Base-by-base conservation (phyloP, 2,888 invertebrate genomes). In the Chorisops tibialis region DNA sequence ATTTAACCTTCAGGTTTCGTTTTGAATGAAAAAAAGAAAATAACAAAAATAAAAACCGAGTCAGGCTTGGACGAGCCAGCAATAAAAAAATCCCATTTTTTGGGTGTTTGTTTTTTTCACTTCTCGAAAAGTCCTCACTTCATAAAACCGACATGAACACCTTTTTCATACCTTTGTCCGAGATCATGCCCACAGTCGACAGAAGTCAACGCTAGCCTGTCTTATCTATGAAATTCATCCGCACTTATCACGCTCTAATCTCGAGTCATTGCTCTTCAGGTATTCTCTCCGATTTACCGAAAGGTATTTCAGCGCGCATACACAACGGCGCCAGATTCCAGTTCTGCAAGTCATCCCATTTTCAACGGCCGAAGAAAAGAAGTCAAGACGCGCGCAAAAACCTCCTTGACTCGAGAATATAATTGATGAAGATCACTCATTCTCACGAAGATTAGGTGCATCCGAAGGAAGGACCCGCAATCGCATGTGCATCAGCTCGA, bases 211-310 rank as follows among this genome's bases (percentile, higher is more conserved):
- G 41, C 30, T 43, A 45, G 48, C 19, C 47, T 35, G 24, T 50
- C 52, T 63, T 63, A 63, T 63, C 63, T 63, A 52, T 63, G 63
- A 63, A 63, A 63, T 52, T 38, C 63, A 59, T 63, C 63, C 63
- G 22, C 51, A 59, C 48, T 59, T 63, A 63, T 63, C 63, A 45
- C 24, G 4, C 14, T 14, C 43, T 62, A 58, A 62, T 62, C 56
- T 58, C 35, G 35, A 59, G 59, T 63, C 59, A 63, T 51, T 39
- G 52, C 47, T 63, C 52, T 52, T 45, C 37, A 48, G 35, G 48
- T 30, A 54, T 24, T 41, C 30, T 21, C 54, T 43, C 22, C 24
- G 18, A 11, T 22, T 52, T 38, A 52, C 38, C 38, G 6, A 11
- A 30, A n/a, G 30, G 16, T n/a, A 24, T 24, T 12, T 24, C 30